A percentile compares a stretch with the other conserved stretches of the same genome.
Conservation (phyloP, 2,888 invertebrate genomes). For the Serripes groenlandicus region DNA sequence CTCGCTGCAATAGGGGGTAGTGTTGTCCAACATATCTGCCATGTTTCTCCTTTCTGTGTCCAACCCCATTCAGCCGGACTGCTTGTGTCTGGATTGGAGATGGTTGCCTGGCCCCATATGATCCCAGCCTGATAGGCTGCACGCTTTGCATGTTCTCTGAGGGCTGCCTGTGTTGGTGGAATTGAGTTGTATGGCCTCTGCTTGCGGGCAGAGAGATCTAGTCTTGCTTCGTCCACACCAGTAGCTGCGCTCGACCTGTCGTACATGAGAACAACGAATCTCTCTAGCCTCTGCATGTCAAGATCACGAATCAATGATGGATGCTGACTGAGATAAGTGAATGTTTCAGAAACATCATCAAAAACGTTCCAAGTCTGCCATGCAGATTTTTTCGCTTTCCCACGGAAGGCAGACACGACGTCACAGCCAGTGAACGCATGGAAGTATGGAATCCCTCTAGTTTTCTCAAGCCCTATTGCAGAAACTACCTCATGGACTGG, state of each 20-base stretch:
- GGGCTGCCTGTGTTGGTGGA: conserved; percentile 55
- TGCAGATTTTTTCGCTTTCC: conserved; percentile 66
- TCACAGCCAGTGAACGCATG: conserved; percentile 74
- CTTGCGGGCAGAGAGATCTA: conserved; percentile 70
- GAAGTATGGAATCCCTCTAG: conserved; percentile 56
- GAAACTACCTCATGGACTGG: conserved; percentile 58
- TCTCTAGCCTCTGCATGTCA: conserved; percentile 57
- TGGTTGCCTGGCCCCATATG: conserved; percentile 42
- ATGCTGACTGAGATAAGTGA: conserved; percentile 30
- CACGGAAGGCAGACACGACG: conserved; percentile 45
- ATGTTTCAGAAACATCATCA: conserved; percentile 51
- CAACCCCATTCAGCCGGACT: conserved; percentile 40
- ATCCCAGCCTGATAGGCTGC: conserved; percentile 56
- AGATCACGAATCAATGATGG: conserved; percentile 30
- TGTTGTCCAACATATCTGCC: conserved; percentile 38
- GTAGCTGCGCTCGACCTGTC: conserved; percentile 59
- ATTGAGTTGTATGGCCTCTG: conserved; percentile 63
- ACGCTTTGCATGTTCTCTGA: conserved; percentile 60
- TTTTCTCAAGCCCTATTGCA: conserved; percentile 54
- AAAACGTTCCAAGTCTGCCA: conserved; percentile 68
- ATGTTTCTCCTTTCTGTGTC: conserved; percentile 10
- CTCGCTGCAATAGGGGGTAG: conserved; percentile 21
- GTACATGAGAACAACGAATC: conserved; percentile 66
- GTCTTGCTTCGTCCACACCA: conserved; percentile 60
- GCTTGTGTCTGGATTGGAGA: background rate